Base-by-base conservation (phyloP, 2,797 vertebrate genomes). In the Tinamus major region DNA sequence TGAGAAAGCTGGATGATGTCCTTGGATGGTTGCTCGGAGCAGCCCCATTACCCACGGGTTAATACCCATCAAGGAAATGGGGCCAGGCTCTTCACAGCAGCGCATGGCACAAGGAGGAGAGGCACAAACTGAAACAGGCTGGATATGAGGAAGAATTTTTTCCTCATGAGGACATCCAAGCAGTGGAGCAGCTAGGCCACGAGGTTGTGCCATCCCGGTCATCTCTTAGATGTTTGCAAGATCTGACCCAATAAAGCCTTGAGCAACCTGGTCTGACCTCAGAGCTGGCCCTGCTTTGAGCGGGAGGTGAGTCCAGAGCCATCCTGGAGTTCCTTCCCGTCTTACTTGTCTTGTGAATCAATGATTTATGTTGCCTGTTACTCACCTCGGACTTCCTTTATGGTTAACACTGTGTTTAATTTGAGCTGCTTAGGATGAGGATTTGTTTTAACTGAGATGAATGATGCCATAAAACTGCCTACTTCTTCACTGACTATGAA, bases 361-460 rank as follows among this genome's bases (percentile, higher is more conserved):
- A 58, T 11, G 9, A 41, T 21, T 48, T 71, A 21, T 49, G 17
- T 65, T 48, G 67, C 53, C 18, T 79, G 5, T 85, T 76, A 68
- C 55, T 79, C 72, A 92, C 42, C 29, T 72, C 44, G 27, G 44
- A 37, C 59, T 85, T 31, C 27, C 70, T 65, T 69, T 72, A 46
- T 33, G 46, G 85, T 69, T 76, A 82, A 70, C 29, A 44, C 9
- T 55, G 31, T 79, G 9, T 81, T 76, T 76, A 58, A 67, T 85
- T 85, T 75, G 85, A 82, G 37, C 33, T 85, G 31, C 71, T 76
- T 84, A 56, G 80, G 56, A 48, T 29, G 27, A 74, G 51, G n/a
- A 20, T 81, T 91, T 70, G 37, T 84, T 84, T 89, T 71, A 91
- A 71, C 26, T 51, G 59, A 53, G 27, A 72, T 37, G 35, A 92